Conservation (phyloP, 2,797 vertebrate species). For the Fistularia tabacaria region DNA sequence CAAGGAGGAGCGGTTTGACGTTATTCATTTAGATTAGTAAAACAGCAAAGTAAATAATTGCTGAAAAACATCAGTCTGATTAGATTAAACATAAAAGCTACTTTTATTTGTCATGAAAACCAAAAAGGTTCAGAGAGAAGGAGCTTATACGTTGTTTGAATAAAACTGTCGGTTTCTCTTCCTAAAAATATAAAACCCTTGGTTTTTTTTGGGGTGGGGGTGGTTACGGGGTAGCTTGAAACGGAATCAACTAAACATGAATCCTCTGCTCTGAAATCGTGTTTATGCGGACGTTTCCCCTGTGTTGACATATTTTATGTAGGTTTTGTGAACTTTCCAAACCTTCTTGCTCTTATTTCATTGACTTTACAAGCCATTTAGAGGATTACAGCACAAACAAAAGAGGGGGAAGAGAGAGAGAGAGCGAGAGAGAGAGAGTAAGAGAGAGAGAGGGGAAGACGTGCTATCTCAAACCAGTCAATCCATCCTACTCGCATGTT, state of each 20-base stretch:
- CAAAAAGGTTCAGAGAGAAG: too few species aligned
- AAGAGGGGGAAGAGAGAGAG: background rate
- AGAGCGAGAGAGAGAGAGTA: background rate
- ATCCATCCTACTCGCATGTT: slow-evolving; percentile 3
- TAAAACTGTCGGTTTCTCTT: too few species aligned
- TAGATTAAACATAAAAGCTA: too few species aligned
- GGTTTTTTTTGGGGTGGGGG: too few species aligned
- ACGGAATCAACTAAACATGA: background rate
- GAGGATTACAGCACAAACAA: background rate
- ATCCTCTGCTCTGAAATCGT: background rate
- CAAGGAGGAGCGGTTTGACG: too few species aligned
- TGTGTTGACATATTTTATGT: background rate
- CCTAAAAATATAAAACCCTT: too few species aligned
- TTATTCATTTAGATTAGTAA: too few species aligned
- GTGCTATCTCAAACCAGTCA: background rate
- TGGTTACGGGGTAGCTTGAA: background rate
- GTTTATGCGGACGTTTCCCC: background rate
- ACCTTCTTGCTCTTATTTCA: background rate
- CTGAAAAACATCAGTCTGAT: too few species aligned
- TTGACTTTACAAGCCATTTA: background rate
- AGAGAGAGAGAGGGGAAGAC: background rate
- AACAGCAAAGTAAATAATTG: too few species aligned
- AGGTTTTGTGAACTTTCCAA: background rate
- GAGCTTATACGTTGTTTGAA: too few species aligned
- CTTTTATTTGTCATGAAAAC: too few species aligned